These are phyloP conservation scores for Casuarius casuarius DNA, from an alignment of 2,113 vertebrate species.

Conservation along the genomic window DNA sequence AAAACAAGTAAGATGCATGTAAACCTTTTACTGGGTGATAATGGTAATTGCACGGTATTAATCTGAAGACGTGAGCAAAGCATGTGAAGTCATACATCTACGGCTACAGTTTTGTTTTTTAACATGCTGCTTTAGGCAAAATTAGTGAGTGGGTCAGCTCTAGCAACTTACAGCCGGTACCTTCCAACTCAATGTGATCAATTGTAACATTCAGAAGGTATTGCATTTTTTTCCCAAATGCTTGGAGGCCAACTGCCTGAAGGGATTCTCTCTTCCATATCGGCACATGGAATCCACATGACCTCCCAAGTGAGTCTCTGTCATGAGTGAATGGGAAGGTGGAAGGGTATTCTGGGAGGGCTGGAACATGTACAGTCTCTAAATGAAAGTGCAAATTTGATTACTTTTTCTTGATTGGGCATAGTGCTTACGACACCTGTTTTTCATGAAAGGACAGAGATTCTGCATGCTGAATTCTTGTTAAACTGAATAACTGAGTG, in stretches of 20 bases:
- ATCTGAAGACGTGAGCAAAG: neutral
- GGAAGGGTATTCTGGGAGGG: neutral
- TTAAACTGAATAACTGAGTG: neutral
- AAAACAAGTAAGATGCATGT: neutral
- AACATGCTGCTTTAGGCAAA: neutral
- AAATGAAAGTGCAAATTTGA: fast-evolving
- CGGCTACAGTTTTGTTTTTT: neutral
- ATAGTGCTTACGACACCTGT: fast-evolving
- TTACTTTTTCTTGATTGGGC: neutral
- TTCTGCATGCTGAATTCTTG: neutral
- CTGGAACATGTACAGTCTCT: neutral
- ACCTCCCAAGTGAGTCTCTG: too few relatives aligned
- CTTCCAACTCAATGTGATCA: fast-evolving
- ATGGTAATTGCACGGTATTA: neutral
- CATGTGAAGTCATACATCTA: fast-evolving
- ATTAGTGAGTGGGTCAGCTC: neutral
- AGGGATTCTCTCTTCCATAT: fast-evolving
- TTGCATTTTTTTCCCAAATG: neutral
- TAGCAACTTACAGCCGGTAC: neutral
- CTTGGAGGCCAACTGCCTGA: neutral
- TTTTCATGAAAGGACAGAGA: neutral
- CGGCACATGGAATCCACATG: too few relatives aligned
- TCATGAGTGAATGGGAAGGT: neutral
- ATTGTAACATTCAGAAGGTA: fast-evolving
- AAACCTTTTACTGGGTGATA: neutral